These are phyloP conservation scores for Melanotaenia pygmaea DNA, from an alignment of 2,797 vertebrate genomes.

Conservation along the genomic window DNA sequence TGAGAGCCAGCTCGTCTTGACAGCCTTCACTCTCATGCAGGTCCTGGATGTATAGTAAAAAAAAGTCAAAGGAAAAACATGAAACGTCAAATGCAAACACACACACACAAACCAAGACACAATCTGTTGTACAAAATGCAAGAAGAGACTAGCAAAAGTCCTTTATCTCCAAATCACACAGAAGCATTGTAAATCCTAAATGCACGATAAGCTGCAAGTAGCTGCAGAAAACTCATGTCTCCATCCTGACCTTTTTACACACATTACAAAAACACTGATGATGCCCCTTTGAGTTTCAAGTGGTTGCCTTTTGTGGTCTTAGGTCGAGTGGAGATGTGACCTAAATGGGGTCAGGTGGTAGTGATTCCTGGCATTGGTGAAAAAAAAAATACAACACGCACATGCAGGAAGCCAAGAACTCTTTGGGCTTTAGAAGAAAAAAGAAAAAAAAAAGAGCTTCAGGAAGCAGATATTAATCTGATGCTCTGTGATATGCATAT, in stretches of 20 bases:
- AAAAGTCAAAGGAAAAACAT: conserved; percentile 17
- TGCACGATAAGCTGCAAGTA: conserved; percentile 14
- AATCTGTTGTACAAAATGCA: background rate
- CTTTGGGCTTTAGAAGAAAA: background rate
- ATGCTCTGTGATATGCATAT: background rate
- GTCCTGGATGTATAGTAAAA: conserved; percentile 79
- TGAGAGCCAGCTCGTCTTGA: conserved; percentile 94
- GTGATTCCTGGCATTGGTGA: conserved; percentile 25
- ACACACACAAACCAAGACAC: background rate
- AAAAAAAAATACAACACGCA: background rate
- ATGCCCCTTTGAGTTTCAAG: background rate
- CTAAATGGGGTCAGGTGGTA: conserved; percentile 31
- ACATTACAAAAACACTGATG: background rate
- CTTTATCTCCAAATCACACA: conserved; percentile 2
- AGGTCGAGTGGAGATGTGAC: background rate
- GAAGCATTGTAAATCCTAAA: conserved; percentile 15
- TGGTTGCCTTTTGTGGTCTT: conserved; percentile 36
- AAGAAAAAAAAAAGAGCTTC: conserved; percentile 3
- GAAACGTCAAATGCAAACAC: background rate
- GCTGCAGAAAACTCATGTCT: conserved; percentile 7
- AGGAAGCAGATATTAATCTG: conserved; percentile 22
- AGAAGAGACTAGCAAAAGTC: conserved; percentile 9
- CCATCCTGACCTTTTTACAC: conserved; percentile 26
- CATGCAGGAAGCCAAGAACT: conserved; percentile 47
- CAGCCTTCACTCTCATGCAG: conserved; percentile 95